Conservation (phyloP, 2,113 vertebrate genomes). For the Tupaia chinensis region DNA sequence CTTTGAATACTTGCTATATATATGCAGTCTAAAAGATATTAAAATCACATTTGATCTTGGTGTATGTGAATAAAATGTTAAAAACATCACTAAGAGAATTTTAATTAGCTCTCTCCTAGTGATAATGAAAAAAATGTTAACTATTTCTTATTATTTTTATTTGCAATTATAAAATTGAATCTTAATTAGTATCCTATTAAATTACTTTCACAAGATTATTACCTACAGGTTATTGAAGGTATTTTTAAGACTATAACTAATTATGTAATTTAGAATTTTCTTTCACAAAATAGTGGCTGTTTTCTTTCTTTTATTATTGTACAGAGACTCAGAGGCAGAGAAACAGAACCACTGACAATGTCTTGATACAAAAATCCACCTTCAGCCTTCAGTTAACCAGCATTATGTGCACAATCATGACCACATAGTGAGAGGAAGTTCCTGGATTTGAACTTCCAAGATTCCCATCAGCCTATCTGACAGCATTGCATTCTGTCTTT, state of each 20-base stretch:
- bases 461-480: too few species aligned
- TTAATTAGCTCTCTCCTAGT: slow-evolving; percentile 1
- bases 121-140: slow-evolving; percentile 38
- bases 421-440: too few species aligned
- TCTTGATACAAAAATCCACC: too few species aligned
- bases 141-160: slow-evolving; percentile 29
- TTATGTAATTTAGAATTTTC: neutral
- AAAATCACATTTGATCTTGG: neutral
- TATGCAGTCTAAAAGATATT: neutral
- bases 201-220: slow-evolving; percentile 19
- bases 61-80: slow-evolving; percentile 19
- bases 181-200: slow-evolving; percentile 17
- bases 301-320: too few species aligned
- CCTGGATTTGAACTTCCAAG: too few species aligned
- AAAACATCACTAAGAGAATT: slow-evolving; percentile 26
- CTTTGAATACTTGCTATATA: neutral
- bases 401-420: too few species aligned
- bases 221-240: neutral
- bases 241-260: slow-evolving; percentile 16
- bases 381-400: too few species aligned
- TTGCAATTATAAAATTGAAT: slow-evolving; percentile 60
- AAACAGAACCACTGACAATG: too few species aligned
- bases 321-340: too few species aligned
- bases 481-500: too few species aligned
- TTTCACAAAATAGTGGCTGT: neutral